Evolutionary conservation across 2,113 vertebrate genomes (phyloP).

Genomic region (Pterocles burchelli): DNA sequence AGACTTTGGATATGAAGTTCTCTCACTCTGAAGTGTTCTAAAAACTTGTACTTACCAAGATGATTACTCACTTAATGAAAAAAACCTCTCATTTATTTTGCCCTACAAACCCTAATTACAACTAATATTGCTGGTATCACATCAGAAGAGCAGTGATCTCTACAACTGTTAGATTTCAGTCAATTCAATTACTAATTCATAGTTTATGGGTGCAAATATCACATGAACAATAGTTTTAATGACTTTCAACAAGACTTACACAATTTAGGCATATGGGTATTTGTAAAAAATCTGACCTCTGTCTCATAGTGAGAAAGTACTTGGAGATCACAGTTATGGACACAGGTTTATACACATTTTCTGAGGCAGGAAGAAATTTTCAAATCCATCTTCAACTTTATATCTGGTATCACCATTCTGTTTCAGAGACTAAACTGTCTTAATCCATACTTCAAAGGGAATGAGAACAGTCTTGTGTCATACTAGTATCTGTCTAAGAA

Average conservation of each 20-base stretch:
- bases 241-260: background rate
- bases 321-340: background rate
- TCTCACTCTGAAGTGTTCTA: background rate
- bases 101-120: background rate
- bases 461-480: background rate
- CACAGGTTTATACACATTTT: background rate
- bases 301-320: background rate
- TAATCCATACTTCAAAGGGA: background rate
- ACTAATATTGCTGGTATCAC: no score
- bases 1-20: background rate
- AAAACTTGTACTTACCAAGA: background rate
- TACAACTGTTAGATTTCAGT: background rate
- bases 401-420: background rate
- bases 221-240: background rate
- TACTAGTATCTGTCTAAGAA: background rate
- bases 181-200: background rate
- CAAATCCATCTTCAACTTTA: background rate
- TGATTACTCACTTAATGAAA: background rate
- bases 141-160: background rate
- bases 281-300: background rate
- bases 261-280: background rate
- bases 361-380: background rate
- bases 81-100: background rate
- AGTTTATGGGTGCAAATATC: background rate
- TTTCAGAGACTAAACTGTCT: background rate